These are phyloP conservation scores for Falco biarmicus DNA, from an alignment of 2,797 vertebrate species.

Conservation along the genomic window DNA sequence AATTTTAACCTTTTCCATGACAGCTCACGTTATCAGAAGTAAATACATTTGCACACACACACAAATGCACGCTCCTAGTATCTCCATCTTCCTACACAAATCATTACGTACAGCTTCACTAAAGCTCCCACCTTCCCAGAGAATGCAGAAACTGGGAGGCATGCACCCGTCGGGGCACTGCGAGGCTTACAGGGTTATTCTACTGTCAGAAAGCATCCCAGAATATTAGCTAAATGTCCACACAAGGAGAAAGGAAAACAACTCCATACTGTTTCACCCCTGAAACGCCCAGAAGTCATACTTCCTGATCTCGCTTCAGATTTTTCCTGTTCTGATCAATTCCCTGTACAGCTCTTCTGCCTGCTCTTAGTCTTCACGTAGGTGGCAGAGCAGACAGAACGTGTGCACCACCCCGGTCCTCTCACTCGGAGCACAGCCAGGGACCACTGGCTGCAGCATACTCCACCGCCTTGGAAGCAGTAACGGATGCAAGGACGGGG, in stretches of 20 bases:
- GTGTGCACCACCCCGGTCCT: background rate
- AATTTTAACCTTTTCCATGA: background rate
- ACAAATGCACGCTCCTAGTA: background rate
- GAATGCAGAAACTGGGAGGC: background rate
- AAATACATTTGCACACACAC: background rate
- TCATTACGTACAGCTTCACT: background rate
- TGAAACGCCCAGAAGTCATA: background rate
- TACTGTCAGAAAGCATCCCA: background rate
- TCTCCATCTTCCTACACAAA: background rate
- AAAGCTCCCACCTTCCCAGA: background rate
- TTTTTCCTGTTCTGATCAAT: background rate
- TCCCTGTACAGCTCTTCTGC: background rate
- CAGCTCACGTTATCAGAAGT: background rate
- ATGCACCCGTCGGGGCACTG: rapidly evolving
- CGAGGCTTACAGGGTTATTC: background rate
- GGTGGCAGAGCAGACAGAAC: background rate
- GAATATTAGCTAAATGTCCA: background rate
- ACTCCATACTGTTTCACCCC: background rate
- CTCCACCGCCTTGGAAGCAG: background rate
- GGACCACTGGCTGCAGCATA: background rate
- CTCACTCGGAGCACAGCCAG: background rate
- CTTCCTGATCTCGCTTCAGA: background rate
- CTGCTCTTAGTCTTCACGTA: background rate
- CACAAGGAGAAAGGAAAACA: background rate
- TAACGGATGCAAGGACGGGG: background rate